Evolutionary conservation across 1,140 invertebrate species (phyloP), one percentile per base, ranked within the genome.

Genomic region (Yoshiicerus persimilis): DNA sequence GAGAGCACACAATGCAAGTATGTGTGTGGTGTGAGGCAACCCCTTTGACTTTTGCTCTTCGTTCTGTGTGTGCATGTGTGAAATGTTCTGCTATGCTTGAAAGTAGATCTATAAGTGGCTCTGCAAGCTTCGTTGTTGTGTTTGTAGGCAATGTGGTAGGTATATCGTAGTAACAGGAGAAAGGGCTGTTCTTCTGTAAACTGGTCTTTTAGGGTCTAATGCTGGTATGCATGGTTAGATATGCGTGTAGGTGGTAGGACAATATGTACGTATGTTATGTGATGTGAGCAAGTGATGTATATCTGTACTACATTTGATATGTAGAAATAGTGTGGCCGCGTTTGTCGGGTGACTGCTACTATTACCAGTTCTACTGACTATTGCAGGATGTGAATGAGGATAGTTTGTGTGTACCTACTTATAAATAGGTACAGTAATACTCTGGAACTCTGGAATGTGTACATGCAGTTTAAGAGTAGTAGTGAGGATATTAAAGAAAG

Each of bases 41-140:
- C 75, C 75, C 75, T 80, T 80, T 80, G 75, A 80, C 75, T 80
- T 32, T 80, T 80, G 75, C 75, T 80, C 75, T 80, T 20, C n/a
- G n/a, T 38, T n/a, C 34, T 8, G 16, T 30, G 11, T 80, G 34
- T 36, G 30, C 6, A 23, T 80, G 20, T 36, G 30, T 80, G 30
- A 70, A 70, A 27, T 70, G 25, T 36, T 32, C 16, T 80, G n/a
- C n/a, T n/a, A n/a, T n/a, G n/a, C n/a, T n/a, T n/a, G n/a, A n/a
- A n/a, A n/a, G n/a, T n/a, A n/a, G n/a, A n/a, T n/a, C n/a, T n/a
- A n/a, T n/a, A n/a, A n/a, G n/a, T n/a, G n/a, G n/a, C n/a, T n/a
- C n/a, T n/a, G n/a, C n/a, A n/a, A n/a, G n/a, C n/a, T n/a, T n/a
- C n/a, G 20, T 70, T 70, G 23, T 30, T n/a, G 27, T 80, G 9